Conservation (phyloP, 2,797 vertebrate genomes). For the Diplodus sargus region DNA sequence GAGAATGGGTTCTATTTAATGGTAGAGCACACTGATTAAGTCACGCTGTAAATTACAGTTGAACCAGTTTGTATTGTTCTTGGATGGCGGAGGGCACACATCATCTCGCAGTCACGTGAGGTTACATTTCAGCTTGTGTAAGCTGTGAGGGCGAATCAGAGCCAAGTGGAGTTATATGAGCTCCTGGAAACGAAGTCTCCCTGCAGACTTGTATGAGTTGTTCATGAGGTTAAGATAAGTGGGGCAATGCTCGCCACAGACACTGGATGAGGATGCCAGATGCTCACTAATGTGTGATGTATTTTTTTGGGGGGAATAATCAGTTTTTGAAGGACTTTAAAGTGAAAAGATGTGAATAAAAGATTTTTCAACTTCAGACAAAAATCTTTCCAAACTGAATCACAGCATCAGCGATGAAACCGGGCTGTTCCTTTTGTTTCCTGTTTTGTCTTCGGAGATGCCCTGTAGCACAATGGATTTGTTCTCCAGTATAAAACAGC, state of each 20-base stretch:
- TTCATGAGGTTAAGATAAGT: slow-evolving; percentile 40
- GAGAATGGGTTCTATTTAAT: slow-evolving; percentile 13
- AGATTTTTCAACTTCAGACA: background rate
- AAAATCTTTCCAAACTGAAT: slow-evolving; percentile 18
- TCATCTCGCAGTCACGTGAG: slow-evolving; percentile 53
- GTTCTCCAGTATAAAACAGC: slow-evolving; percentile 19
- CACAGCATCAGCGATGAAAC: background rate
- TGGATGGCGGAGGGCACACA: slow-evolving; percentile 20
- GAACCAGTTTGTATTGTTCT: slow-evolving; percentile 50
- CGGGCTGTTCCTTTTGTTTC: slow-evolving; percentile 34
- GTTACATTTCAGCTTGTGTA: slow-evolving; percentile 55
- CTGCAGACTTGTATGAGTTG: slow-evolving; percentile 29
- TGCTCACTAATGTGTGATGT: background rate
- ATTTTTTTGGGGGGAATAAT: background rate
- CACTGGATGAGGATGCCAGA: slow-evolving; percentile 8
- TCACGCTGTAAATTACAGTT: slow-evolving; percentile 44
- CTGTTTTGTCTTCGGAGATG: slow-evolving; percentile 41
- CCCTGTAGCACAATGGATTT: slow-evolving; percentile 5
- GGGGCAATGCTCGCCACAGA: slow-evolving; percentile 38
- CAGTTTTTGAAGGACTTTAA: background rate
- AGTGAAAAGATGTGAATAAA: slow-evolving; percentile 4
- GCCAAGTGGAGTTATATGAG: slow-evolving; percentile 53
- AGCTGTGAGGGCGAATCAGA: slow-evolving; percentile 49
- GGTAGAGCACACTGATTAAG: slow-evolving; percentile 27
- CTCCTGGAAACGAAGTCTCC: slow-evolving; percentile 56